Conservation (phyloP, 2,113 vertebrate genomes). For the Ariopsis seemanni region DNA sequence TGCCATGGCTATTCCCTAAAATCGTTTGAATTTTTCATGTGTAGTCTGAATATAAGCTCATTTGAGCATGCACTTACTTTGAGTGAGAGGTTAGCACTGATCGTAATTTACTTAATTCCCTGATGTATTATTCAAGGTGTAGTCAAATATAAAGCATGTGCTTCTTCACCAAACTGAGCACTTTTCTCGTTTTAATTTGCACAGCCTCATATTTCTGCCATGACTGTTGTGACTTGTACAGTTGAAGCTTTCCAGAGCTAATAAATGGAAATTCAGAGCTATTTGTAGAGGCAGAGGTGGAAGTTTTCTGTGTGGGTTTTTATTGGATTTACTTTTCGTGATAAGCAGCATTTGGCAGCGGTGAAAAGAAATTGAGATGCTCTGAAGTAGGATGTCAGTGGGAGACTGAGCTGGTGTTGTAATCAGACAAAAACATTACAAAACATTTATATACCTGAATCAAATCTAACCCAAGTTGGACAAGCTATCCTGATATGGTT, state of each 20-base stretch:
- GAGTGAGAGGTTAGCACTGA: slow-evolving; percentile 4
- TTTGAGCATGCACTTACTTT: slow-evolving; percentile 13
- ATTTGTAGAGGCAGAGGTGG: slow-evolving; percentile 11
- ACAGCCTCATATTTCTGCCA: slow-evolving; percentile 32
- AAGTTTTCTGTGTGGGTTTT: slow-evolving; percentile 15
- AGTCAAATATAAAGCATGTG: slow-evolving; percentile 32
- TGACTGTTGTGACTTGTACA: slow-evolving; percentile 15
- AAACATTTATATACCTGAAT: slow-evolving; percentile 25
- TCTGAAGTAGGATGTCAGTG: slow-evolving; percentile 11
- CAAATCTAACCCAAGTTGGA: not conserved
- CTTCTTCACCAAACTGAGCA: slow-evolving; percentile 7
- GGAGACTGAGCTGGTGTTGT: slow-evolving; percentile 15
- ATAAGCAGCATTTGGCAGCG: slow-evolving; percentile 2
- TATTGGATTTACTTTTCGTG: slow-evolving; percentile 33
- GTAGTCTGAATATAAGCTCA: not conserved
- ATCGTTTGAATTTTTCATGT: slow-evolving; percentile 25
- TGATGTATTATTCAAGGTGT: slow-evolving; percentile 46
- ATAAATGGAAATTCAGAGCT: slow-evolving; percentile 23
- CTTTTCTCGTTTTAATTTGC: slow-evolving; percentile 10
- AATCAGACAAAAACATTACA: slow-evolving; percentile 27
- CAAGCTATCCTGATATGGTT: slow-evolving; percentile 30
- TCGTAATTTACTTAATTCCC: not conserved
- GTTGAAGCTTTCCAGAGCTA: slow-evolving; percentile 21
- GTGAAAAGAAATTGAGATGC: not conserved
- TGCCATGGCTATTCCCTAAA: slow-evolving; percentile 21